These are phyloP conservation scores for Scaptomyza reducta DNA, from an alignment of 2,888 invertebrate genomes.

Conservation along the genomic window DNA sequence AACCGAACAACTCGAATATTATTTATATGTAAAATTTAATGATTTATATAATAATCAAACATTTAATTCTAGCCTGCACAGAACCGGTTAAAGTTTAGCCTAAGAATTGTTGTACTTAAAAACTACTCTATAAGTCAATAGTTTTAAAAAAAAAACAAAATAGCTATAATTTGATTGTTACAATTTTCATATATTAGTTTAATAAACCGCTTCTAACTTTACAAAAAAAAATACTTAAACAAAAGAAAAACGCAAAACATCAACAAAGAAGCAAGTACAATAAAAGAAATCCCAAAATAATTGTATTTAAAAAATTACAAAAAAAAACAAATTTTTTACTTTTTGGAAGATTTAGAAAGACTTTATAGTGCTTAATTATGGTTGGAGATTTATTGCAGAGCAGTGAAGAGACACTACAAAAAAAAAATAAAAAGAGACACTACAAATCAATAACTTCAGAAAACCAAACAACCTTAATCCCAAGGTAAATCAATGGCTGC, in stretches of 20 bases:
- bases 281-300: conserved; percentile 45
- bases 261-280: conserved; percentile 9
- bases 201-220: conserved; percentile 13
- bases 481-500: too few species aligned
- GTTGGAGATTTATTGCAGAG: too few species aligned
- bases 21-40: conserved; percentile 22
- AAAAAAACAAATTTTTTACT: neutral
- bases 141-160: conserved; percentile 1
- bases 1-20: conserved; percentile 60
- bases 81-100: conserved; percentile 66
- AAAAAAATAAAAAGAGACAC: too few species aligned
- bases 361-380: too few species aligned
- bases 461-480: too few species aligned
- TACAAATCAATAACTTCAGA: too few species aligned
- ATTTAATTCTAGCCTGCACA: conserved; percentile 57
- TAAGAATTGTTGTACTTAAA: conserved; percentile 75
- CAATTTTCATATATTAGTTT: conserved; percentile 13
- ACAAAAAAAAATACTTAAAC: neutral
- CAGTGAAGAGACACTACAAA: too few species aligned
- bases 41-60: conserved; percentile 28
- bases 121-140: conserved; percentile 35
- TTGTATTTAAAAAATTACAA: conserved; percentile 34
- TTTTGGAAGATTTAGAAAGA: neutral
- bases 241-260: conserved; percentile 13
- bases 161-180: conserved; percentile 33